Percentiles rank a stretch among this genome's conserved stretches.
Evolutionary conservation across 2,888 invertebrate species (phyloP).

Genomic region (Agrilus cyanescens): DNA sequence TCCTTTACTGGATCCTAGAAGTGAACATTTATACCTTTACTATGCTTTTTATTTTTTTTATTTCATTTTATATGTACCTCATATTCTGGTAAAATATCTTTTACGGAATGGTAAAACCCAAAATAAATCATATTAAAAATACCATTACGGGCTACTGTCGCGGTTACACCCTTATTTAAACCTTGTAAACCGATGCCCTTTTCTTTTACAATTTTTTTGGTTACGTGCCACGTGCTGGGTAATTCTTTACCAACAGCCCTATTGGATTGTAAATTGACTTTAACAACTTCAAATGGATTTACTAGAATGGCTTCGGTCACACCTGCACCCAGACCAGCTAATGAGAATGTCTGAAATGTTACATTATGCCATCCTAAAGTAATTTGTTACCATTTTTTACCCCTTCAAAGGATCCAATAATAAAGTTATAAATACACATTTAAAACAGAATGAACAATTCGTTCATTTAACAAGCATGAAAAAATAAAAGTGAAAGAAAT

Average conservation of each 20-base stretch:
- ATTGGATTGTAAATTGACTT: slow-evolving; percentile 78
- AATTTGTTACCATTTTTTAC: too few relatives aligned
- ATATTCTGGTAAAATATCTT: slow-evolving; percentile 55
- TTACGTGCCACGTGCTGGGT: slow-evolving; percentile 69
- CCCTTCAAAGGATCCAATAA: too few relatives aligned
- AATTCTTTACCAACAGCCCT: slow-evolving; percentile 48
- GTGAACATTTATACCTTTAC: slow-evolving; percentile 9
- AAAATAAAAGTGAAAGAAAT: too few relatives aligned
- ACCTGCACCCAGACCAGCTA: slow-evolving; percentile 82
- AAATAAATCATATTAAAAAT: slow-evolving; percentile 91
- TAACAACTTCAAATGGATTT: slow-evolving; percentile 93
- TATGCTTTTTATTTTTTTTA: background rate
- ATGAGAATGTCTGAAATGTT: slow-evolving; percentile 63
- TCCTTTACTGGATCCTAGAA: slow-evolving; percentile 56
- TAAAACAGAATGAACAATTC: background rate
- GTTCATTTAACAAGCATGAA: too few relatives aligned
- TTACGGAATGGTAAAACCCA: slow-evolving; percentile 88
- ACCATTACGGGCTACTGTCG: slow-evolving; percentile 82
- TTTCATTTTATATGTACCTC: slow-evolving; percentile 35
- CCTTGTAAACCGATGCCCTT: slow-evolving; percentile 71
- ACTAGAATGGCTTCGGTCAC: slow-evolving; percentile 84
- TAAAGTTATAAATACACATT: background rate
- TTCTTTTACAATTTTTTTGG: slow-evolving; percentile 62
- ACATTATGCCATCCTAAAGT: background rate
- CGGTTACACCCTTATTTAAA: slow-evolving; percentile 76